Evolutionary conservation across 2,113 vertebrate genomes (phyloP).

Genomic region (Dipodomys spectabilis): DNA sequence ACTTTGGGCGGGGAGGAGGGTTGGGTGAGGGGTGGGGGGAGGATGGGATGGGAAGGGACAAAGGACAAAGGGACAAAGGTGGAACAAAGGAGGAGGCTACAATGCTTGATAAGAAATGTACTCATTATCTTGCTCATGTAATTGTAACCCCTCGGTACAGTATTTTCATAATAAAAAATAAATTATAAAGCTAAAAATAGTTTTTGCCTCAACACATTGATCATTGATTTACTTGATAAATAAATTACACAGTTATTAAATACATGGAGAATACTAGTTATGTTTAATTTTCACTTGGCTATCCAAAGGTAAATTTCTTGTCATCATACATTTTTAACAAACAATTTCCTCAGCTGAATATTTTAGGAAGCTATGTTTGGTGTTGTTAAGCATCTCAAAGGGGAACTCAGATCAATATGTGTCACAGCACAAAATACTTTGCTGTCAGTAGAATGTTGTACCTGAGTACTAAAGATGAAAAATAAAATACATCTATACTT

Average conservation of each 20-base stretch:
- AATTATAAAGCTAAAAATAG: too few species aligned
- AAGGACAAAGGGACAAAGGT: too few species aligned
- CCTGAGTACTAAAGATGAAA: slow-evolving; percentile 39
- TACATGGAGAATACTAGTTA: background rate
- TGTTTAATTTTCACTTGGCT: slow-evolving; percentile 63
- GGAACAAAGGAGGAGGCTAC: too few species aligned
- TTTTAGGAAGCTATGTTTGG: slow-evolving; percentile 79
- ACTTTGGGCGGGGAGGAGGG: too few species aligned
- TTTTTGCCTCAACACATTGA: background rate
- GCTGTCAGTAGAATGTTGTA: slow-evolving; percentile 79
- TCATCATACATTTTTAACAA: slow-evolving; percentile 65
- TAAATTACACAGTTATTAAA: background rate
- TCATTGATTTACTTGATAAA: slow-evolving; percentile 30
- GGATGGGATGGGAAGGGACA: too few species aligned
- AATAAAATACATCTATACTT: slow-evolving; percentile 32
- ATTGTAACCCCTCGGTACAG: too few species aligned
- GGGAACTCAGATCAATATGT: slow-evolving; percentile 86
- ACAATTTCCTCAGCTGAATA: slow-evolving; percentile 48
- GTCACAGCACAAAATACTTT: slow-evolving; percentile 83
- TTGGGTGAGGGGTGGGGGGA: too few species aligned
- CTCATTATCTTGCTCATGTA: too few species aligned
- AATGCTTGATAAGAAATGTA: too few species aligned
- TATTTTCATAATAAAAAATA: too few species aligned
- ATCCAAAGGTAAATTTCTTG: slow-evolving; percentile 61
- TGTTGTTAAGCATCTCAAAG: slow-evolving; percentile 81